Base-by-base conservation (phyloP, 1,140 invertebrate genomes). In the Orchesella cincta region DNA sequence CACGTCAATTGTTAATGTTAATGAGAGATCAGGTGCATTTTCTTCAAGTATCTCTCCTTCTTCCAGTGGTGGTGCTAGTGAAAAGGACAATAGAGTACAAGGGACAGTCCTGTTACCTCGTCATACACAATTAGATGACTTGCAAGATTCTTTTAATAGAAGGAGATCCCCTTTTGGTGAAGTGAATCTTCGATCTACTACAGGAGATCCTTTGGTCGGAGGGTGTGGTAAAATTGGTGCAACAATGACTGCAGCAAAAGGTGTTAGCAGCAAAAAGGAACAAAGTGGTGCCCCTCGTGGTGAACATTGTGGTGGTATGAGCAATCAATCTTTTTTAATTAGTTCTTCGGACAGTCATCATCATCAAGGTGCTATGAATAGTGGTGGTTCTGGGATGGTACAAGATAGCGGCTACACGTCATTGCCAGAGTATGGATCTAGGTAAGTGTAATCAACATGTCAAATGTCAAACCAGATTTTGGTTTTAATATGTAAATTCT, bases 21-120 rank as follows among this genome's bases (percentile, higher is more conserved):
- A 67, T 33, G 62, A 67, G 54, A 5, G 23, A 46, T 46, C 39
- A 12, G 39, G 39, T 46, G 39, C 39, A 46, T 46, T 46, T 46
- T 46, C 39, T 20, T 12, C 39, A 20, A 46, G 39, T 46, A 67
- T 67, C 33, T 67, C 62, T 23, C 62, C 62, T 67, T 67, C 28
- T 33, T 67, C 62, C 31, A 67, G 62, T 67, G 62, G 62, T n/a
- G 62, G 62, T 67, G 62, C 52, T 57, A 57, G 62, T 67, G 62
- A 3, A 14, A 33, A 33, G 29, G n/a, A 8, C 29, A 67, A 12
- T 31, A 67, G 62, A 31, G 12, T 18, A 26, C 52, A 57, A 57
- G 52, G 52, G 23, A 57, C 52, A 57, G 23, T 23, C 3, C 14
- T n/a, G 23, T 14, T n/a, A 57, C 23, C 52, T 26, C 52, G 23